Evolutionary conservation across 2,797 vertebrate genomes (phyloP).

Genomic region (Petrocephalus schoutedeni): DNA sequence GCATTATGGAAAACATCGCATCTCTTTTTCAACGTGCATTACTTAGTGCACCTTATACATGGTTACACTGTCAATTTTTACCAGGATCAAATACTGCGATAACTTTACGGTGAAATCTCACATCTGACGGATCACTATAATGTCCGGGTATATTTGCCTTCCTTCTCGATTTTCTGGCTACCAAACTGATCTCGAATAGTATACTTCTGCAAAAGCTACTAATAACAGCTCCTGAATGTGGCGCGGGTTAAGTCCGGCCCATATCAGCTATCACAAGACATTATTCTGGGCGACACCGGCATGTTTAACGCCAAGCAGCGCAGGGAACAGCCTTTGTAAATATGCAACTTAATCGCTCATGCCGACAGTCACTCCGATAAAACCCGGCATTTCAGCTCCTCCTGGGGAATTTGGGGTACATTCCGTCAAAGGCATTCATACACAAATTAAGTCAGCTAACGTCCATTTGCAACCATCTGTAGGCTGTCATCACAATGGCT

Average conservation of each 20-base stretch:
- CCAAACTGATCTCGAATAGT: neutral
- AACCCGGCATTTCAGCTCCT: constrained; percentile 10
- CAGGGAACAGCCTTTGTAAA: neutral
- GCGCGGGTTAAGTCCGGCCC: neutral
- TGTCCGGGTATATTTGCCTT: neutral
- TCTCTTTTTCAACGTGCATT: neutral
- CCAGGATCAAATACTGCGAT: neutral
- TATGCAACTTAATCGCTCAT: neutral
- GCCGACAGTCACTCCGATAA: neutral
- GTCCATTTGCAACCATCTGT: neutral
- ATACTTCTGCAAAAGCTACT: neutral
- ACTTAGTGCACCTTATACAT: neutral
- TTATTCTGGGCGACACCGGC: neutral
- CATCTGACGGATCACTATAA: neutral
- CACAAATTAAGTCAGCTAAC: constrained; percentile 19
- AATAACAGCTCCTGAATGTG: neutral
- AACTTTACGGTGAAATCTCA: neutral
- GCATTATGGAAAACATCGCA: neutral
- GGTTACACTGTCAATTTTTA: neutral
- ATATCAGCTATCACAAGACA: neutral
- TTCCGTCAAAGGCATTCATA: neutral
- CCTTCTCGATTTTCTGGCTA: neutral
- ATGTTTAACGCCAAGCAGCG: neutral
- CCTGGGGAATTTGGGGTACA: constrained; percentile 12
- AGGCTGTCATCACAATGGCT: constrained; percentile 8